Evolutionary conservation across 2,888 invertebrate species (phyloP), one percentile per base, ranked within the genome.

Genomic region (Empis livida): DNA sequence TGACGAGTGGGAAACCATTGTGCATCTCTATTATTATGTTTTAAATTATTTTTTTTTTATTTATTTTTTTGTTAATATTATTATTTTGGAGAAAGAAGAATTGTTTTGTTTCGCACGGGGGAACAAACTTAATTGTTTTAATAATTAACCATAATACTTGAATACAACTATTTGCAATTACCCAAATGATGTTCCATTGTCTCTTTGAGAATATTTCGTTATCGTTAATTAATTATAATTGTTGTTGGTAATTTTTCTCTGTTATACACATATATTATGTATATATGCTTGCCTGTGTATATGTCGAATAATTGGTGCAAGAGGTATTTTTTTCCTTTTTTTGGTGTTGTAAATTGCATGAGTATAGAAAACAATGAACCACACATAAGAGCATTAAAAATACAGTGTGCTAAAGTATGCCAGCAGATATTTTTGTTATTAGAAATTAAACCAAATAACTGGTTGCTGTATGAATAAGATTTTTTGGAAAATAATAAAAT

Each of bases 151-250:
- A 55, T 56, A 56, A 56, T 57, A 52, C 55, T 54, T 51, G 51
- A 51, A 53, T 56, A 57, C 57, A 57, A 57, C 57, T 55, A 57
- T 57, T 57, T 56, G 55, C 57, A 57, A 57, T 57, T 57, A 57
- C 55, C 56, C 54, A 57, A 57, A 56, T 56, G 55, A 55, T 55
- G 55, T 56, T 55, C 20, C 57, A 57, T 55, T 57, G 57, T 57
- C 55, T 56, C 56, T 55, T 56, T 57, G 57, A 56, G 55, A 56
- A 56, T 56, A 57, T 55, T 56, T 52, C 57, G 56, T 57, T 57
- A 57, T 57, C 54, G 55, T 56, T 57, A 56, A 57, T 57, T 57
- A 55, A 57, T 57, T 56, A 56, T 57, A 54, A 52, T 53, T 35
- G 35, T 35, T 35, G 35, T 35, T n/a, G n/a, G 35, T 27, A 27